phyloP scores from a whole-genome alignment of 2,113 vertebrate genomes.

The Aegithalos caudatus region DNA sequence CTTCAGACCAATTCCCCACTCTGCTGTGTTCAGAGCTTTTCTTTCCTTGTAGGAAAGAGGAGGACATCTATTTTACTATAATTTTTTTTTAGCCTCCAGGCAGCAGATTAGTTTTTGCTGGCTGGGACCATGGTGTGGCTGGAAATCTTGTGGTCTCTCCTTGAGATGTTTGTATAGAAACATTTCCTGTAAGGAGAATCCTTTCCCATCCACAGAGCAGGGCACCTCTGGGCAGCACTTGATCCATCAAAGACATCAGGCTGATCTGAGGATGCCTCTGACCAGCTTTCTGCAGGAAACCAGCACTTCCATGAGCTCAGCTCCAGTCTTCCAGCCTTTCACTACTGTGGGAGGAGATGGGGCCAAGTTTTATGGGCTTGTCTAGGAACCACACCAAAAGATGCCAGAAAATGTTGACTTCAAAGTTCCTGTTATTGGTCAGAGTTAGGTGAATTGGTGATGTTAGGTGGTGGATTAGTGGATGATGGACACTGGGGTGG shows the following conservation, averaged over 20 bases:
- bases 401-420: not conserved
- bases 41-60: not conserved
- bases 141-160: not conserved
- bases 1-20: not conserved
- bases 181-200: not conserved
- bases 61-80: not conserved
- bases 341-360: not conserved
- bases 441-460: not conserved
- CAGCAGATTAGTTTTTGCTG: not conserved
- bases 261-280: not conserved
- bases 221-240: not conserved
- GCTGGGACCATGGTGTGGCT: not conserved
- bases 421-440: not conserved
- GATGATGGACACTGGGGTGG: not conserved
- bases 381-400: not conserved
- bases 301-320: not conserved
- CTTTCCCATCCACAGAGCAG: not conserved
- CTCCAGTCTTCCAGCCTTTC: not conserved
- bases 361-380: rapidly evolving
- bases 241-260: not conserved
- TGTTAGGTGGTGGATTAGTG: not conserved
- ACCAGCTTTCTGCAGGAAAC: not conserved
- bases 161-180: not conserved
- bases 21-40: not conserved
- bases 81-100: not conserved